Evolutionary conservation across 2,797 vertebrate species (phyloP), one percentile per base, ranked within the genome.

Genomic region (Tolypeutes matacus): DNA sequence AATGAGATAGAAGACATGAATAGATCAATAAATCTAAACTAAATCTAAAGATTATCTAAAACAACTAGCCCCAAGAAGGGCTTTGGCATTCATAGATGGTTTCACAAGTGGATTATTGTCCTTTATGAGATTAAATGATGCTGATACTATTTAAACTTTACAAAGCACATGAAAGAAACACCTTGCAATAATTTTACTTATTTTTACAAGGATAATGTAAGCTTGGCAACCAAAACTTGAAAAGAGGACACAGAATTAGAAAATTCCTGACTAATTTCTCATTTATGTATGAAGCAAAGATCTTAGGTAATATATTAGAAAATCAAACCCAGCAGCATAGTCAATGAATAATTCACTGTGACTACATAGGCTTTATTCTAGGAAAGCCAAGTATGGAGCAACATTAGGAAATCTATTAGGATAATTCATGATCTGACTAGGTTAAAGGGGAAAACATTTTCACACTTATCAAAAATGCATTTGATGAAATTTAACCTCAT

Each of bases 231-330:
- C 21, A 75, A 65, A 94, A 89, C 31, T 76, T 94, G 36, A 86
- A 89, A 86, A 62, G 4, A 36, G 77, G 70, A n/a, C 34, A 85
- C 4, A 89, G 13, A 86, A 75, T 25, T 89, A 56, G 58, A 94
- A 94, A 86, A 75, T 14, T 31, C 31, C 8, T 36, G n/a, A 82
- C 64, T 85, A 65, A 90, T 72, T 92, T 92, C n/a, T 93, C 58
- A 80, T 73, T 91, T 83, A 75, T 82, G 25, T 67, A 92, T 78
- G 56, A 94, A 95, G 18, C 23, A 70, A 67, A 95, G 29, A 87
- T 78, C 64, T 92, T 97, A 94, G 95, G 88, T 97, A 96, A 95
- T 78, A 77, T 73, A 90, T 87, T 86, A 88, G 73, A 72, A 86
- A 91, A 92, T 84, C 56, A 96, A 96, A 69, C 78, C 76, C 56